These are phyloP conservation scores for Melanchra persicariae DNA, from an alignment of 2,888 invertebrate species.

Conservation along the genomic window DNA sequence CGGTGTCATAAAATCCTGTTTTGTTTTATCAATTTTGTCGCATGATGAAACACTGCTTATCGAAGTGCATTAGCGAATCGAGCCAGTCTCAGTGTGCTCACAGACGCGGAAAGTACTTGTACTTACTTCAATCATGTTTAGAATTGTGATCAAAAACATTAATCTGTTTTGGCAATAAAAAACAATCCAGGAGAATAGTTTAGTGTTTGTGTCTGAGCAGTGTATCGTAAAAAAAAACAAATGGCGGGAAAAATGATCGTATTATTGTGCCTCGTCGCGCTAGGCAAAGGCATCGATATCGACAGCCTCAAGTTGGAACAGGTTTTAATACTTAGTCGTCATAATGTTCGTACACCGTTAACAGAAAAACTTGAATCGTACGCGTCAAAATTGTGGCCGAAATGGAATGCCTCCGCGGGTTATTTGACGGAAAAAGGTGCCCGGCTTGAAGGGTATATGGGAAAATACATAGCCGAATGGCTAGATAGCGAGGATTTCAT, in stretches of 20 bases:
- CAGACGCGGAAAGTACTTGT: constrained; percentile 36
- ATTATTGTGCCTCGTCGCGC: constrained; percentile 30
- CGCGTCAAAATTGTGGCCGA: constrained; percentile 75
- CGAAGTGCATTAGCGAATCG: constrained; percentile 33
- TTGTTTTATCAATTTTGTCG: constrained; percentile 52
- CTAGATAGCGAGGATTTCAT: constrained; percentile 72
- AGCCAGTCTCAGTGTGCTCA: constrained; percentile 43
- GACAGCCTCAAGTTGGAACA: constrained; percentile 66
- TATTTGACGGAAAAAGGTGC: constrained; percentile 80
- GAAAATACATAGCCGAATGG: constrained; percentile 79
- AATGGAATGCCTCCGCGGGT: constrained; percentile 73
- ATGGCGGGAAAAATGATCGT: constrained; percentile 44
- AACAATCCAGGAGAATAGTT: constrained; percentile 2
- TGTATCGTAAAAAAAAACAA: constrained; percentile 20
- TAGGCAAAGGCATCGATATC: constrained; percentile 46
- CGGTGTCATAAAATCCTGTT: constrained; percentile 50
- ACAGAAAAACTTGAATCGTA: constrained; percentile 69
- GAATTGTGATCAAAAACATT: constrained; percentile 8
- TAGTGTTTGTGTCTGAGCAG: constrained; percentile 30
- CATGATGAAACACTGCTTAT: constrained; percentile 61
- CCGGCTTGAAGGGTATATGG: constrained; percentile 80
- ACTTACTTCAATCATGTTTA: constrained; percentile 6
- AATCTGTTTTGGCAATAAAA: not conserved
- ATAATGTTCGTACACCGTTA: constrained; percentile 81
- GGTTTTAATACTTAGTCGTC: constrained; percentile 81